These are phyloP conservation scores for Drosophila repletoides DNA, from an alignment of 1,140 invertebrate species.

Conservation along the genomic window DNA sequence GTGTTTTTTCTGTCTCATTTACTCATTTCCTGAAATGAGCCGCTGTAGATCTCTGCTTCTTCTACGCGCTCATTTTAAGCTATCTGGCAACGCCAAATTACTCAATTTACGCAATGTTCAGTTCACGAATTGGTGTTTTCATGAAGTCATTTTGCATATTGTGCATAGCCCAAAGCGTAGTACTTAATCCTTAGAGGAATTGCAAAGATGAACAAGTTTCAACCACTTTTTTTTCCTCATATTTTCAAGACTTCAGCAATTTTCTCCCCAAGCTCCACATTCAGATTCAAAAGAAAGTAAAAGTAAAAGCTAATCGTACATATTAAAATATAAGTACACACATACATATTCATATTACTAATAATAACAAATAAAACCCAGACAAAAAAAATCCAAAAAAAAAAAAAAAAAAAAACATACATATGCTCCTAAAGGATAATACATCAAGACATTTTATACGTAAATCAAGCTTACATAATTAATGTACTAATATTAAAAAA, in stretches of 20 bases:
- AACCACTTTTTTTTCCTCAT: not conserved
- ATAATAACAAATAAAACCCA: slow-evolving; percentile 29
- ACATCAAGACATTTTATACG: slow-evolving; percentile 69
- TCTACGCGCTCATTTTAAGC: not conserved
- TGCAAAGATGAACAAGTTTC: too few relatives aligned
- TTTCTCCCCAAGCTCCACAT: slow-evolving; percentile 28
- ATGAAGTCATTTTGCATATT: too few relatives aligned
- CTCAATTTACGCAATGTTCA: not conserved
- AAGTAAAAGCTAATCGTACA: not conserved
- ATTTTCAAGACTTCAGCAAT: not conserved
- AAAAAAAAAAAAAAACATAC: slow-evolving; percentile 16
- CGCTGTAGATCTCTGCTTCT: slow-evolving; percentile 27
- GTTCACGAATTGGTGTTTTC: slow-evolving; percentile 4
- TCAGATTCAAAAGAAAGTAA: not conserved
- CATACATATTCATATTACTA: slow-evolving; percentile 22
- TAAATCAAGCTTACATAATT: slow-evolving; percentile 71
- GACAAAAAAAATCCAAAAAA: slow-evolving; percentile 17
- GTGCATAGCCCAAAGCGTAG: too few relatives aligned
- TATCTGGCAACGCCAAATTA: not conserved
- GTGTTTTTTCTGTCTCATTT: too few relatives aligned
- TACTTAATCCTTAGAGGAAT: too few relatives aligned
- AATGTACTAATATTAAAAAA: slow-evolving; percentile 46
- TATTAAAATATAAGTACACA: slow-evolving; percentile 17
- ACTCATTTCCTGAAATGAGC: too few relatives aligned
- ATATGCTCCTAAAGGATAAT: slow-evolving; percentile 31